These are phyloP conservation scores for Circaetus cinerascens DNA, from an alignment of 2,113 vertebrate genomes.

Conservation along the genomic window DNA sequence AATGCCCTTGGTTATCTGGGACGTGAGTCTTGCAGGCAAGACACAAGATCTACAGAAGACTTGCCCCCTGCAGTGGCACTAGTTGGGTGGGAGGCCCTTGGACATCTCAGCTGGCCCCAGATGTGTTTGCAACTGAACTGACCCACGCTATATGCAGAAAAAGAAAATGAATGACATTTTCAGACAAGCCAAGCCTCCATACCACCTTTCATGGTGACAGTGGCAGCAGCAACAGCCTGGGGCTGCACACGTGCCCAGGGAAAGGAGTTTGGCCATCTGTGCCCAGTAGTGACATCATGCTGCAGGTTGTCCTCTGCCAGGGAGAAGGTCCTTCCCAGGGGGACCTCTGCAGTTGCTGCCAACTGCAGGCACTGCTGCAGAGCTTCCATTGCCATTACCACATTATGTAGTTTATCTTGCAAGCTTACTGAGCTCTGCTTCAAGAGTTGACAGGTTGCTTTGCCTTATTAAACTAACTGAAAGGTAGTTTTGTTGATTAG, in stretches of 20 bases:
- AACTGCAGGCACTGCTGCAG: background rate
- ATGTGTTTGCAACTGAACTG: background rate
- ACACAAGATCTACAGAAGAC: background rate
- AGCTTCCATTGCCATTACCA: background rate
- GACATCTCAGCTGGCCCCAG: background rate
- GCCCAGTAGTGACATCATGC: background rate
- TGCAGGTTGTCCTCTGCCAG: background rate
- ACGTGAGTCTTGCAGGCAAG: background rate
- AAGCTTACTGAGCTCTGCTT: background rate
- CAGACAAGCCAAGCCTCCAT: background rate
- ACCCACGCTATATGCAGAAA: background rate
- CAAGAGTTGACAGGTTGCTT: background rate
- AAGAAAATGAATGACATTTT: background rate
- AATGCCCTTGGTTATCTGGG: background rate
- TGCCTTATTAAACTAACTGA: background rate
- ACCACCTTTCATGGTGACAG: background rate
- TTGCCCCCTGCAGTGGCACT: background rate
- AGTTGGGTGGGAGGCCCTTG: background rate
- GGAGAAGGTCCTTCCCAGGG: background rate
- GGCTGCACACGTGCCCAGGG: rapidly evolving
- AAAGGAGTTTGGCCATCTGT: background rate
- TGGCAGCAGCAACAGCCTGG: background rate
- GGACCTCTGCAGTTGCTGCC: background rate
- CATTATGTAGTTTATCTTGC: rapidly evolving
- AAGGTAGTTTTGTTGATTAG: background rate